A percentile compares a stretch with the other conserved stretches of the same genome.
phyloP scores from a whole-genome alignment of 2,888 invertebrate species.

The Metallyticus violacea region DNA sequence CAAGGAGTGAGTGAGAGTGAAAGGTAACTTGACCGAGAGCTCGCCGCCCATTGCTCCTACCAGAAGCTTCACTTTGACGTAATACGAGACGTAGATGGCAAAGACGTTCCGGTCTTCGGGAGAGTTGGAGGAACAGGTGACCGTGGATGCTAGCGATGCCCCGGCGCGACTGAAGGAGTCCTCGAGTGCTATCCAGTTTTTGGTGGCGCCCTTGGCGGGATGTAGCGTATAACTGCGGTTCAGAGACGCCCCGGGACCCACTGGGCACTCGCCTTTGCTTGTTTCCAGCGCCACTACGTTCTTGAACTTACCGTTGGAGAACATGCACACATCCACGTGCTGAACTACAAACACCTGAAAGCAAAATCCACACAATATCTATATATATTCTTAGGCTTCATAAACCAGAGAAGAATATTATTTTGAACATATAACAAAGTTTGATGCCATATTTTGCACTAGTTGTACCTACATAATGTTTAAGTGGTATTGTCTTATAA shows the following conservation, averaged over 20 bases:
- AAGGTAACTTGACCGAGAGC: constrained; percentile 74
- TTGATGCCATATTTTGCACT: too few relatives aligned
- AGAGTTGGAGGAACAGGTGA: constrained; percentile 49
- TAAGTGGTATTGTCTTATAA: too few relatives aligned
- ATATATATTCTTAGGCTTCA: too few relatives aligned
- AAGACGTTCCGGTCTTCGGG: constrained; percentile 81
- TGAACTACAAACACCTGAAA: constrained; percentile 78
- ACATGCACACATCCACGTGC: constrained; percentile 92
- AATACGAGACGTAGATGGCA: constrained; percentile 88
- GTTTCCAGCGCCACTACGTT: constrained; percentile 76
- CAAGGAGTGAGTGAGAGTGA: constrained; percentile 66
- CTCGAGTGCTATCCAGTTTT: constrained; percentile 90
- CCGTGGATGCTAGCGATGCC: constrained; percentile 55
- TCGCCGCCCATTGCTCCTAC: constrained; percentile 80
- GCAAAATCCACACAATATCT: not conserved
- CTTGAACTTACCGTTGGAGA: constrained; percentile 91
- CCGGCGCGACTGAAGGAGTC: constrained; percentile 70
- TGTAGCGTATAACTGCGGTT: constrained; percentile 63
- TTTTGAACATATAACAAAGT: too few relatives aligned
- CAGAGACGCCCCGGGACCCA: constrained; percentile 60
- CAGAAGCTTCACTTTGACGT: constrained; percentile 79
- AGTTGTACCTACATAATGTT: too few relatives aligned
- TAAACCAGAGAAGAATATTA: too few relatives aligned
- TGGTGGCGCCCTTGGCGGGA: constrained; percentile 75
- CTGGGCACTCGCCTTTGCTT: constrained; percentile 61